Conservation (phyloP, 2,888 invertebrate species). For the Octodonta nipae region DNA sequence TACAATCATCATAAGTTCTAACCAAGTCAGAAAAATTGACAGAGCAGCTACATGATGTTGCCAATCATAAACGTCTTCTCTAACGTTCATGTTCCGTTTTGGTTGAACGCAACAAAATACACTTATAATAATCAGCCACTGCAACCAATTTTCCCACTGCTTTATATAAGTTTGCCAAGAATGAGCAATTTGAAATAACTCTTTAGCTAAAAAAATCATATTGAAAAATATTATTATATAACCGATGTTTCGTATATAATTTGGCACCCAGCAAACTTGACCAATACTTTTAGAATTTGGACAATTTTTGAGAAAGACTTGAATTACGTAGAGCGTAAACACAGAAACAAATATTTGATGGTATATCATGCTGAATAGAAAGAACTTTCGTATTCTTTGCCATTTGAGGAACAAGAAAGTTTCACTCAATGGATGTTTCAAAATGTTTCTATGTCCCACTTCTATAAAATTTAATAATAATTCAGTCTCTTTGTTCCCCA, state of each 20-base stretch:
- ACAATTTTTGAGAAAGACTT: slow-evolving; percentile 44
- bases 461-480: slow-evolving; percentile 59
- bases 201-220: slow-evolving; percentile 52
- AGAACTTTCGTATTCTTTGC: slow-evolving; percentile 69
- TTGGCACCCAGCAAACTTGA: slow-evolving; percentile 21
- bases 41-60: slow-evolving; percentile 70
- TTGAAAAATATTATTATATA: slow-evolving; percentile 52
- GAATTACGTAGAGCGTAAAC: slow-evolving; percentile 59
- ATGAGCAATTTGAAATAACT: slow-evolving; percentile 65
- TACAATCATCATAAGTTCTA: slow-evolving; percentile 74
- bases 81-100: slow-evolving; percentile 19
- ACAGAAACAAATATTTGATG: slow-evolving; percentile 62
- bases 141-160: slow-evolving; percentile 77
- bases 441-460: slow-evolving; percentile 63
- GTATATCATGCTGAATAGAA: slow-evolving; percentile 62
- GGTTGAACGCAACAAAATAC: slow-evolving; percentile 54
- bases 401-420: slow-evolving; percentile 75
- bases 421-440: slow-evolving; percentile 74
- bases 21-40: slow-evolving; percentile 67
- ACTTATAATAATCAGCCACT: slow-evolving; percentile 61
- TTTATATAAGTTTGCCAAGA: slow-evolving; percentile 55
- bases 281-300: slow-evolving; percentile 16
- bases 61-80: slow-evolving; percentile 41
- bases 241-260: slow-evolving; percentile 32
- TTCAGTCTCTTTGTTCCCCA: slow-evolving; percentile 59